phyloP scores from a whole-genome alignment of 2,797 vertebrate genomes.

The Melanotaenia boesemani region DNA sequence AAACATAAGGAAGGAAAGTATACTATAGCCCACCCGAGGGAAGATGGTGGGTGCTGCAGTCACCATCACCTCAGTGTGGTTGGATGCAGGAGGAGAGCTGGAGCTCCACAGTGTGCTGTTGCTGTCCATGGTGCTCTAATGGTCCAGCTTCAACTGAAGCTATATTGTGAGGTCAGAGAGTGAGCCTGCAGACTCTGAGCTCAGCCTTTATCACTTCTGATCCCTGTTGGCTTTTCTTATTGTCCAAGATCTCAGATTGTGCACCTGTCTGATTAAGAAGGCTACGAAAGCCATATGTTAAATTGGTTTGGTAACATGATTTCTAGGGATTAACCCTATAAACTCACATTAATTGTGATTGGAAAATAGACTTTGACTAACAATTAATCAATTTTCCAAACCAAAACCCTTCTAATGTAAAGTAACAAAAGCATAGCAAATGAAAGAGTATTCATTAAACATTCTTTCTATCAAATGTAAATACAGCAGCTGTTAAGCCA shows the following conservation, averaged over 20 bases:
- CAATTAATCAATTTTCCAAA: conserved; percentile 31
- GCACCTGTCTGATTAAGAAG: conserved; percentile 61
- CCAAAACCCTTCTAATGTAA: conserved; percentile 22
- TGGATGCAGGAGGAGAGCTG: neutral
- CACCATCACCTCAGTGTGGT: conserved; percentile 5
- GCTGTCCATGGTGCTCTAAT: conserved; percentile 61
- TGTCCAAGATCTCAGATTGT: conserved; percentile 31
- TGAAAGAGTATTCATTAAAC: conserved; percentile 2
- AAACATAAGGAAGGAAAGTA: conserved; percentile 81
- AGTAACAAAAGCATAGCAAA: neutral
- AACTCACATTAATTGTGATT: conserved; percentile 66
- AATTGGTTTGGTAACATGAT: conserved; percentile 70
- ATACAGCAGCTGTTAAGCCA: conserved; percentile 13
- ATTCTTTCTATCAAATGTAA: conserved; percentile 8
- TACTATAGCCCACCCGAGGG: conserved; percentile 75
- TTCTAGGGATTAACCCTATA: conserved; percentile 61
- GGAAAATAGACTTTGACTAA: conserved; percentile 45
- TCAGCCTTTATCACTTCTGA: conserved; percentile 61
- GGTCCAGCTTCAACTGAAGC: conserved; percentile 13
- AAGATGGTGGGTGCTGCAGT: conserved; percentile 67
- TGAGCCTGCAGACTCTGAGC: conserved; percentile 14
- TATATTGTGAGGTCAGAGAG: conserved; percentile 29
- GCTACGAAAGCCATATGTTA: conserved; percentile 57
- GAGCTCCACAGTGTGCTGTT: conserved; percentile 53
- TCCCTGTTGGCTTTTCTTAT: conserved; percentile 39